phyloP scores from a whole-genome alignment of 1,140 invertebrate species.

The Eueides isabella region DNA sequence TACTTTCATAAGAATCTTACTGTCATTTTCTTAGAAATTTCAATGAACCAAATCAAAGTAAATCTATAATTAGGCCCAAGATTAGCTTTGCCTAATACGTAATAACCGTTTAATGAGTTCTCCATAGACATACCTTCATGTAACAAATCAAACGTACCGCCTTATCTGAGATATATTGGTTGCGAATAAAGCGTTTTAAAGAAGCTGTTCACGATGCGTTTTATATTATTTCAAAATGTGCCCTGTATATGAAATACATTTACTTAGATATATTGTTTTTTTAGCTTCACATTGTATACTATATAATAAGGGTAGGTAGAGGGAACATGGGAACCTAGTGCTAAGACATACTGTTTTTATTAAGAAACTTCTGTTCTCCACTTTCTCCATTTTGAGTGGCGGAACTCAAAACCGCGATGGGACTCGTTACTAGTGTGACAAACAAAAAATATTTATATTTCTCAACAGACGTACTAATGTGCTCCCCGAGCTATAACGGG shows the following conservation, averaged over 20 bases:
- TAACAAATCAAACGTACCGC: slow-evolving; percentile 32
- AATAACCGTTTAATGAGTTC: slow-evolving; percentile 16
- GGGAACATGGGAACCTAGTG: too few relatives aligned
- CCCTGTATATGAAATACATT: background rate
- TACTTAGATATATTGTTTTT: too few relatives aligned
- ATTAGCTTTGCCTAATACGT: slow-evolving; percentile 10
- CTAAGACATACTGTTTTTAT: too few relatives aligned
- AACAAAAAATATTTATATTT: too few relatives aligned
- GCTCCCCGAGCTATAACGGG: too few relatives aligned
- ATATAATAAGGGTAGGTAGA: too few relatives aligned
- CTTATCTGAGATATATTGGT: slow-evolving; percentile 34
- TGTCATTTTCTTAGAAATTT: background rate
- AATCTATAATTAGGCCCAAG: background rate
- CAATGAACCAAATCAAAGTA: background rate
- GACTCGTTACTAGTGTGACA: too few relatives aligned
- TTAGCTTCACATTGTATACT: too few relatives aligned
- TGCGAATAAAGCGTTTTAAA: slow-evolving; percentile 14
- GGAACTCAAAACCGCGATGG: too few relatives aligned
- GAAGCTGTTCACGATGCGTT: background rate
- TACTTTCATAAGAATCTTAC: background rate
- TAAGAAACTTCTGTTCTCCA: too few relatives aligned
- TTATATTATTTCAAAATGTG: background rate
- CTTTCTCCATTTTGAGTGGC: too few relatives aligned
- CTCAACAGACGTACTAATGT: too few relatives aligned
- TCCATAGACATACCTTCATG: slow-evolving; percentile 14